Conservation (phyloP, 2,113 vertebrate species). For the Eurypyga helias region DNA sequence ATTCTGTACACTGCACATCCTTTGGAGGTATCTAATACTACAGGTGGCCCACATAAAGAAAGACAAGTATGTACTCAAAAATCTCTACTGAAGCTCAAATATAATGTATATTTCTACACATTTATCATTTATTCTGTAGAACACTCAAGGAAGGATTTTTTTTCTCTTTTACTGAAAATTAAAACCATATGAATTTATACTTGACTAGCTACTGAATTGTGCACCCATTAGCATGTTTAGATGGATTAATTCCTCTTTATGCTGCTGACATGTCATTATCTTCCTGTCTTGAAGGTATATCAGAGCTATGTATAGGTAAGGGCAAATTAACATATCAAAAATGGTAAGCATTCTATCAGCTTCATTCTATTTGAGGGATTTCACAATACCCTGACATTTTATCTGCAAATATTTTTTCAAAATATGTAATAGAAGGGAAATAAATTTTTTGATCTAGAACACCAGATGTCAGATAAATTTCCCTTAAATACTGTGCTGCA, state of each 20-base stretch:
- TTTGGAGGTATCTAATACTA: background rate
- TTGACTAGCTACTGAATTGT: background rate
- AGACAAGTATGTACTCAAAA: background rate
- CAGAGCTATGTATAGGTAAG: background rate
- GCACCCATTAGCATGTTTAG: background rate
- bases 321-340: background rate
- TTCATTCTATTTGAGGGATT: background rate
- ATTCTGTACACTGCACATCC: background rate
- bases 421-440: background rate
- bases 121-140: background rate
- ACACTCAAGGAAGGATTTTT: background rate
- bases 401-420: background rate
- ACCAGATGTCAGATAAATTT: background rate
- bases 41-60: background rate
- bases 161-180: background rate
- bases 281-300: accelerated
- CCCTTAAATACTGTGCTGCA: background rate
- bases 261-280: background rate
- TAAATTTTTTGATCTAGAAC: background rate
- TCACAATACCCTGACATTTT: background rate
- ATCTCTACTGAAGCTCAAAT: background rate
- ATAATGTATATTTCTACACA: background rate
- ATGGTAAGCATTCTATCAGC: background rate
- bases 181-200: background rate
- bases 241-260: background rate